These are phyloP conservation scores for Anastrepha obliqua DNA, from an alignment of 1,140 invertebrate species.

Conservation along the genomic window DNA sequence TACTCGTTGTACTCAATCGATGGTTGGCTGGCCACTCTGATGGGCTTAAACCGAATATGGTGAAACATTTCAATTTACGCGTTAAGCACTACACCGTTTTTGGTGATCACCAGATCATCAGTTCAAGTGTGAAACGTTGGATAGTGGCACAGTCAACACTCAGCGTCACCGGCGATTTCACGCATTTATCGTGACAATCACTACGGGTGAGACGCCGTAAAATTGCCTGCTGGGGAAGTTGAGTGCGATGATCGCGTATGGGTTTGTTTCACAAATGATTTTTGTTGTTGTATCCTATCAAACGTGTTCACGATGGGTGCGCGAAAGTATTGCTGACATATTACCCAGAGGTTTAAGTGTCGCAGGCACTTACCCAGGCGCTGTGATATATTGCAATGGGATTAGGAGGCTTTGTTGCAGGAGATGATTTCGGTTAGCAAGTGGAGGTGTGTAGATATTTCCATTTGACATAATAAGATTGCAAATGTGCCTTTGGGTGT, in stretches of 20 bases:
- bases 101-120: constrained; percentile 29
- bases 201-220: constrained; percentile 34
- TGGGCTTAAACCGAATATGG: constrained; percentile 47
- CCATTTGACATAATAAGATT: no score
- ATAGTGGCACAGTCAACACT: constrained; percentile 24
- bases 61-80: constrained; percentile 47
- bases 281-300: background rate
- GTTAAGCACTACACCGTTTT: constrained; percentile 23
- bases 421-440: background rate
- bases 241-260: background rate
- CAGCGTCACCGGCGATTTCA: constrained; percentile 47
- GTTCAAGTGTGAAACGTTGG: constrained; percentile 46
- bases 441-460: no score
- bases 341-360: constrained; percentile 47
- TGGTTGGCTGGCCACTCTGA: constrained; percentile 25
- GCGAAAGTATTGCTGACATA: constrained; percentile 31
- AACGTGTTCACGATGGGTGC: background rate
- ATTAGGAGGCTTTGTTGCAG: background rate
- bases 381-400: constrained; percentile 21
- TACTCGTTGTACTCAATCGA: background rate
- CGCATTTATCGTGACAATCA: constrained; percentile 47
- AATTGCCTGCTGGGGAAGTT: constrained; percentile 31
- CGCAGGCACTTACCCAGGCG: background rate
- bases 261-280: background rate
- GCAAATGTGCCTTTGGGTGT: no score